Percentiles rank a stretch among this genome's conserved stretches.
These are phyloP conservation scores for Tuta absoluta DNA, from an alignment of 2,888 invertebrate genomes.

Conservation along the genomic window DNA sequence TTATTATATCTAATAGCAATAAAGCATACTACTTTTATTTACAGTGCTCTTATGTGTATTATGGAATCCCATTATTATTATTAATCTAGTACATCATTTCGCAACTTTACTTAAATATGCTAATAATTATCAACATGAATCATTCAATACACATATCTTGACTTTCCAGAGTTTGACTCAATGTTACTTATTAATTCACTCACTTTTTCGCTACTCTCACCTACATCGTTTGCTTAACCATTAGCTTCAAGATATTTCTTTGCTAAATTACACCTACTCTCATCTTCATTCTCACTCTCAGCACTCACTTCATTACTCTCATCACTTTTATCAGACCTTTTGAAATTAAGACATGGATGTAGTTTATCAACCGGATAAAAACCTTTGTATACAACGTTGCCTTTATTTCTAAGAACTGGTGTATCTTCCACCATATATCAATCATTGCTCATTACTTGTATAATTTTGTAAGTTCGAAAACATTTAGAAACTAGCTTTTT, in stretches of 20 bases:
- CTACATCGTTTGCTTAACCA: not conserved
- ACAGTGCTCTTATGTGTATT: too few relatives aligned
- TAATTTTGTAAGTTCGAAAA: conserved; percentile 26
- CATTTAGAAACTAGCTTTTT: conserved; percentile 27
- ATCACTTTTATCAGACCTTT: conserved; percentile 16
- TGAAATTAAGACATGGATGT: conserved; percentile 24
- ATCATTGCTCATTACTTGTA: conserved; percentile 25
- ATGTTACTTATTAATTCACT: too few relatives aligned
- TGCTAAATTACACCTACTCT: not conserved
- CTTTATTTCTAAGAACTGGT: conserved; percentile 16
- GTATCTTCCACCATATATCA: conserved; percentile 18
- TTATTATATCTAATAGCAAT: too few relatives aligned
- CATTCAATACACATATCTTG: too few relatives aligned
- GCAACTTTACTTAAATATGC: too few relatives aligned
- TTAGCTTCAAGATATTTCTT: not conserved
- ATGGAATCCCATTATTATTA: too few relatives aligned
- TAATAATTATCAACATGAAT: not conserved
- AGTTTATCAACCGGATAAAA: conserved; percentile 22
- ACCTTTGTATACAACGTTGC: conserved; percentile 20
- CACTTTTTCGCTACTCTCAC: not conserved
- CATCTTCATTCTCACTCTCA: too few relatives aligned
- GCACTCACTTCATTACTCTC: not conserved
- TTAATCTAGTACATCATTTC: not conserved
- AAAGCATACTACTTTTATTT: too few relatives aligned
- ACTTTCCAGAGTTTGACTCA: not conserved